Evolutionary conservation across 2,113 vertebrate genomes (phyloP), one percentile per base, ranked within the genome.

Genomic region (Cinclus mexicanus): DNA sequence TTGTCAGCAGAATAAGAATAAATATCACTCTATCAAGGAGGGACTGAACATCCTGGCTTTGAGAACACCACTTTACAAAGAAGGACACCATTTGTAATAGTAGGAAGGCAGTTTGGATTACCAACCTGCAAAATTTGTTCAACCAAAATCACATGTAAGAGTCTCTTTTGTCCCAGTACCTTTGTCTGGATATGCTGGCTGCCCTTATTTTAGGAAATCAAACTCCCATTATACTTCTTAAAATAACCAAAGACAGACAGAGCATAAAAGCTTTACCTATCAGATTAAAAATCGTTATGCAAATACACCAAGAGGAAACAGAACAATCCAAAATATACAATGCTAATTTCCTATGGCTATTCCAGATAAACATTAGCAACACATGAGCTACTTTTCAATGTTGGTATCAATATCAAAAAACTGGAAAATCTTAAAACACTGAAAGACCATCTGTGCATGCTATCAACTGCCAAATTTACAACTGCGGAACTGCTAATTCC

Each of bases 381-480:
- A 91, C 74, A 68, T 1, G 2, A 70, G 74, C 89, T 72, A 69
- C 93, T 96, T 97, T 81, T 94, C 95, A 97, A 94, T 88, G 69
- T 90, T 95, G 91, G 93, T 97, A 97, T 97, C 93, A 81, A 56
- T 97, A 97, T 98, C 96, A 98, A 97, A 95, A 98, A 94, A 95
- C 86, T 95, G 95, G 84, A 97, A 97, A 96, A 94, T 74, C 93
- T 95, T 95, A 91, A 94, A 95, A 90, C 86, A 92, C 80, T 86
- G 82, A 83, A 95, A 84, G 83, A 67, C 96, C 96, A 96, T 94
- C 89, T 97, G 96, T 95, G 94, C 90, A 64, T 50, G 56, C 29
- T 92, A 76, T 71, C 68, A 95, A 74, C 77, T 97, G 95, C 97
- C 93, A 97, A 97, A 92, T 89, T 90, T 90, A 91, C 89, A 95